Base-by-base conservation (phyloP, 2,797 vertebrate genomes). In the Acestrorhynchus altus region DNA sequence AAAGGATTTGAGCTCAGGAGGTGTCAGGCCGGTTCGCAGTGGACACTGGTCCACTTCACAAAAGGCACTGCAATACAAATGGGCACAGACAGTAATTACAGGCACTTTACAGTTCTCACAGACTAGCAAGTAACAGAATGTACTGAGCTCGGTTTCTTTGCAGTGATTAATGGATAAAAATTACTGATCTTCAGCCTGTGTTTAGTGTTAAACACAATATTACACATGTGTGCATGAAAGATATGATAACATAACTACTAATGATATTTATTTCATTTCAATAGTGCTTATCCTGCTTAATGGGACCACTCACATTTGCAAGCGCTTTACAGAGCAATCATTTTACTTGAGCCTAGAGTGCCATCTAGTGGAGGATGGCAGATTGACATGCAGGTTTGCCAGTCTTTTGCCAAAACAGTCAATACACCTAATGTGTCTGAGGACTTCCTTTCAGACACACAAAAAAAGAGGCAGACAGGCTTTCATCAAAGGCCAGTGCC, bases 1-100 rank as follows among this genome's bases (percentile, higher is more conserved):
- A 93, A 95, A 93, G 91, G 93, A 91, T 92, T 93, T 94, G 90
- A 94, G 92, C 90, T 94, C 93, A 88, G 93, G 92, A 88, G 93
- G 91, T 84, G 91, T 94, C 93, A 94, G 92, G 87, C 93, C 90
- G 89, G 91, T 91, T 90, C 91, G 90, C 85, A 93, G 91, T 85
- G 92, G 91, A 90, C 93, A 93, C 87, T 93, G 93, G 90, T 92
- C 92, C 93, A 94, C 92, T 87, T 95, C 92, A 90, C 93, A 93
- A 93, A 93, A 93, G 93, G 93, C 90, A 93, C 94, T 95, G 93
- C 86, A 94, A 94, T 87, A 93, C 84, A 87, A 85, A 85, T 74
- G 79, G 83, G 83, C 85, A 94, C 89, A 92, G 78, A 86, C 77
- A 88, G 84, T 76, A 81, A 73, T 82, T 79, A 83, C 78, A 82